Conservation (phyloP, 2,888 invertebrate species). For the Xestoiulus laeticollis region DNA sequence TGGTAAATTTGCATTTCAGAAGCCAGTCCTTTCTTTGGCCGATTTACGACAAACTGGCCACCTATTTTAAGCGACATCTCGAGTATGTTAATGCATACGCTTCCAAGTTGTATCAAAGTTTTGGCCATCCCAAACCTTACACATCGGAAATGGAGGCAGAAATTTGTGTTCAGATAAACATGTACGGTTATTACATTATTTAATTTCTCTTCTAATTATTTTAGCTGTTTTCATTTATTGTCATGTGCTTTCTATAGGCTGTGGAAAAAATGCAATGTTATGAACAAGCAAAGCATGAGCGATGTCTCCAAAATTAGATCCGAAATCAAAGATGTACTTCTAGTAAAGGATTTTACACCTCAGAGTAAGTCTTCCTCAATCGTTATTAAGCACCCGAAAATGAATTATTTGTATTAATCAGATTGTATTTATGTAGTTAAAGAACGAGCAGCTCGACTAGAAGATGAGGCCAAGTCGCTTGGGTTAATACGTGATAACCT, state of each 20-base stretch:
- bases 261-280: slow-evolving; percentile 9
- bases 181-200: neutral
- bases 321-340: neutral
- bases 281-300: neutral
- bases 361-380: neutral
- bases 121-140: slow-evolving; percentile 44
- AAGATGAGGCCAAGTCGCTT: neutral
- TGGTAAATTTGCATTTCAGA: neutral
- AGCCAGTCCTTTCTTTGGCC: slow-evolving; percentile 45
- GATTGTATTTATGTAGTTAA: neutral
- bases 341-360: neutral
- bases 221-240: neutral
- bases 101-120: slow-evolving; percentile 8
- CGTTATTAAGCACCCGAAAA: neutral
- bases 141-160: slow-evolving; percentile 7
- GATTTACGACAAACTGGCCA: slow-evolving; percentile 42
- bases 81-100: slow-evolving; percentile 40
- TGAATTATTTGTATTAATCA: neutral
- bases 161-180: neutral
- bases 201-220: neutral
- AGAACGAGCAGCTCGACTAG: neutral
- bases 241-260: neutral
- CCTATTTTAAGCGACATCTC: neutral
- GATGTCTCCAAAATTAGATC: neutral
- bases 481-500: neutral